phyloP scores from a whole-genome alignment of 2,113 vertebrate genomes.

The Percopsis transmontana region DNA sequence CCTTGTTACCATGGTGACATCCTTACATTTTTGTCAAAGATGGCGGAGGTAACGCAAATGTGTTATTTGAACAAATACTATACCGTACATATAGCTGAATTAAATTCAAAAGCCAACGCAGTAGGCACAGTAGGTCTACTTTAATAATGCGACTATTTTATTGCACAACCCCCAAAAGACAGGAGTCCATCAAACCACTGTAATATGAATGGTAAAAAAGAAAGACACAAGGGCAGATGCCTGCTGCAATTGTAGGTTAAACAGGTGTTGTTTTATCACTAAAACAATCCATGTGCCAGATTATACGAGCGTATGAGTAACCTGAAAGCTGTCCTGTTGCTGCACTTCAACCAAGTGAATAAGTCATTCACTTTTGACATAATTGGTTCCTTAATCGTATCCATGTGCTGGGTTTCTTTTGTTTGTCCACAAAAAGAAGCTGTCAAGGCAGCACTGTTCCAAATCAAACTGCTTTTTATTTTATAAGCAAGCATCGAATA shows the following conservation, averaged over 20 bases:
- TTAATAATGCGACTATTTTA: too few species aligned
- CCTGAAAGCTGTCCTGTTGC: conserved; percentile 42
- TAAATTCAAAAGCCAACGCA: neutral
- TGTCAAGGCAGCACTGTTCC: conserved; percentile 1
- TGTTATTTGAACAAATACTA: neutral
- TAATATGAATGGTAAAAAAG: conserved; percentile 27
- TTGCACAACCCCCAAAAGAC: neutral
- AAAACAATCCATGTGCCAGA: conserved; percentile 43
- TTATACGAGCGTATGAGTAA: conserved; percentile 58
- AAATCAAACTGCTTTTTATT: conserved; percentile 26
- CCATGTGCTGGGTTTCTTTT: conserved; percentile 34
- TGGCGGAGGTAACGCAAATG: neutral
- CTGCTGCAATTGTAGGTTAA: conserved; percentile 35
- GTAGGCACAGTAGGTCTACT: neutral
- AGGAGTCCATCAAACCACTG: neutral
- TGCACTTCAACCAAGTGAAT: conserved; percentile 37
- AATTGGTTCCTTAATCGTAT: conserved; percentile 40
- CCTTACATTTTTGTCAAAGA: neutral
- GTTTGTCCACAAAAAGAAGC: conserved; percentile 14
- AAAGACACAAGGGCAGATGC: conserved; percentile 15
- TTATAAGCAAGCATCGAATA: conserved; percentile 34
- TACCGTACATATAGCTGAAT: neutral
- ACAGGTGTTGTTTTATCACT: conserved; percentile 63
- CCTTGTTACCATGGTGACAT: too few species aligned
- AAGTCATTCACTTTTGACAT: conserved; percentile 34